Percentiles rank a stretch among this genome's conserved stretches.
phyloP scores from a whole-genome alignment of 1,140 invertebrate genomes.

The Neodiprion lecontei region DNA sequence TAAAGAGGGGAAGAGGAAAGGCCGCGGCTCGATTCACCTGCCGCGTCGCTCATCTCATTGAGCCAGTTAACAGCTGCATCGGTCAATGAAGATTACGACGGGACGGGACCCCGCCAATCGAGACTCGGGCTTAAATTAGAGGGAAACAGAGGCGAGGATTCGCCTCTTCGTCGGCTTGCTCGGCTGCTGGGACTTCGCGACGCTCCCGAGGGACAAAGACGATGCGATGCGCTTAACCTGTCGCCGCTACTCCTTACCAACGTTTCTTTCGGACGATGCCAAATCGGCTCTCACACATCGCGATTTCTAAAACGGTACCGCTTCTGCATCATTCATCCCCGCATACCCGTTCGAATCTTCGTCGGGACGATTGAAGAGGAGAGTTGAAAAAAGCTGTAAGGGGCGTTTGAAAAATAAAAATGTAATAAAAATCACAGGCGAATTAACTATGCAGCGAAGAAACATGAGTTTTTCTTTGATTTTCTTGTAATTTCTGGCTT shows the following conservation, averaged over 20 bases:
- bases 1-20: conserved; percentile 27
- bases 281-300: no score
- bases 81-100: conserved; percentile 48
- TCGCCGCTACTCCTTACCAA: neutral
- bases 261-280: no score
- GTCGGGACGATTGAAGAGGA: no score
- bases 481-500: no score
- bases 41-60: conserved; percentile 52
- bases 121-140: conserved; percentile 45
- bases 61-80: conserved; percentile 52
- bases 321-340: no score
- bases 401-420: no score
- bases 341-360: no score
- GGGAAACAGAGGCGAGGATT: neutral
- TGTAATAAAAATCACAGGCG: no score
- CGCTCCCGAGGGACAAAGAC: neutral
- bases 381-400: no score
- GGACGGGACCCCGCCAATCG: conserved; percentile 42
- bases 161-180: neutral
- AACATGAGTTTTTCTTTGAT: no score
- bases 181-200: neutral
- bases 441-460: no score
- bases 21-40: conserved; percentile 38
- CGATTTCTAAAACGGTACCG: no score
- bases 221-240: neutral